Base-by-base conservation (phyloP, 2,888 invertebrate species). In the Nemotelus nigrinus region DNA sequence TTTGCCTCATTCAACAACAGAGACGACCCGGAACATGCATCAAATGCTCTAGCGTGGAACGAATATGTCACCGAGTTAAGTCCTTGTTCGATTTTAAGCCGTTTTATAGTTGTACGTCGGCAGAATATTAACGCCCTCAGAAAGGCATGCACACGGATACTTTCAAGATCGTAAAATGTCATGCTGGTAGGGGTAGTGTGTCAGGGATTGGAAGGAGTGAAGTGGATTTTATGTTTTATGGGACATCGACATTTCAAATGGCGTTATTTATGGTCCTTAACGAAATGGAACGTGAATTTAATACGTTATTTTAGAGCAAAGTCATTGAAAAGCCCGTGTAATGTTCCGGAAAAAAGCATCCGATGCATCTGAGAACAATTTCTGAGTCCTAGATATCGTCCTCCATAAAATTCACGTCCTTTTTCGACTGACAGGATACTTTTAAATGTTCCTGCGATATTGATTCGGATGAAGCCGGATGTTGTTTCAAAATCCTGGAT, bases 211-310 rank as follows among this genome's bases (percentile, higher is more conserved):
- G 65, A 3, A 47, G 43, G 43, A 43, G 39, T 5, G 63, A 65
- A 44, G 7, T 65, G 45, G 44, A 65, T 65, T 47, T 65, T 44
- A 65, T 47, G 47, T 65, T 65, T 65, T 65, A 65, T 65, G 65
- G 65, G 45, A 41, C 45, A 65, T 41, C 45, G 65, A 65, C 65
- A 45, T 65, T 65, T 65, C 41, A 45, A 41, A 65, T 65, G 41
- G 65, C 65, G 65, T 65, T 65, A 65, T 65, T 65, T 65, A 65
- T 65, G 47, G 65, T 65, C 65, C 47, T 65, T 65, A 65, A 47
- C 65, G 65, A 47, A 65, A 65, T 65, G 45, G 65, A 65, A 65
- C 65, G 65, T 65, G 65, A 65, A 65, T 65, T 65, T 65, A 65
- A 65, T 65, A 65, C 65, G 65, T 65, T 65, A 45, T 65, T 65